Conservation (phyloP, 2,888 invertebrate genomes). For the Agrotis ipsilon region DNA sequence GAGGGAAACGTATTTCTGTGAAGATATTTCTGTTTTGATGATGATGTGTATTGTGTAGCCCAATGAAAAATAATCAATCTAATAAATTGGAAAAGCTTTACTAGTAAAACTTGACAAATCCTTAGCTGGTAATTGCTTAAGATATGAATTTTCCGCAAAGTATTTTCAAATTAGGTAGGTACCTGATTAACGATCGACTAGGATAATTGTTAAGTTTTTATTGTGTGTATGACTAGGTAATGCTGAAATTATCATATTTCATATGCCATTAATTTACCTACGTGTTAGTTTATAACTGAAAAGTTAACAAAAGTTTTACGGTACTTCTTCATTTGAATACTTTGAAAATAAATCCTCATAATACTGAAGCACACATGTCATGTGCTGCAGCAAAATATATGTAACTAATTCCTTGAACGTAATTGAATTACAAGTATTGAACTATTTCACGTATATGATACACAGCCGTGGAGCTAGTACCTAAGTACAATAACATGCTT, state of each 20-base stretch:
- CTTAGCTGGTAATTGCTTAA: too few relatives aligned
- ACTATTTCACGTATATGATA: conserved; percentile 67
- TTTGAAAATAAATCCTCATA: conserved; percentile 16
- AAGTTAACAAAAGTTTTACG: neutral
- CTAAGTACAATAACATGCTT: conserved; percentile 68
- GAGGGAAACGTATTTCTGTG: too few relatives aligned
- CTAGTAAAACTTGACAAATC: too few relatives aligned
- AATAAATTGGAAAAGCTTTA: neutral
- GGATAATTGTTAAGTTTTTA: neutral
- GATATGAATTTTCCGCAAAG: neutral
- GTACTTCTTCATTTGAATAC: neutral
- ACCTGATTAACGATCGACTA: neutral
- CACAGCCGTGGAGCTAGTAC: conserved; percentile 61
- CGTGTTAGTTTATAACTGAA: neutral
- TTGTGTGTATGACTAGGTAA: neutral
- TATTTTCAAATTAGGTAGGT: neutral
- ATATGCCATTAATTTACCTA: too few relatives aligned
- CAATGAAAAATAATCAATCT: neutral
- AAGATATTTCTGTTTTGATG: too few relatives aligned
- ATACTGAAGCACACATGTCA: neutral
- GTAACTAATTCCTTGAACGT: conserved; percentile 79
- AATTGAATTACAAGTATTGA: conserved; percentile 83
- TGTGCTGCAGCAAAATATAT: conserved; percentile 56
- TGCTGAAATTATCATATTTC: neutral
- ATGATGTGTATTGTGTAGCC: too few relatives aligned